These are phyloP conservation scores for Triops longicaudatus DNA, from an alignment of 1,140 invertebrate genomes.

Conservation along the genomic window DNA sequence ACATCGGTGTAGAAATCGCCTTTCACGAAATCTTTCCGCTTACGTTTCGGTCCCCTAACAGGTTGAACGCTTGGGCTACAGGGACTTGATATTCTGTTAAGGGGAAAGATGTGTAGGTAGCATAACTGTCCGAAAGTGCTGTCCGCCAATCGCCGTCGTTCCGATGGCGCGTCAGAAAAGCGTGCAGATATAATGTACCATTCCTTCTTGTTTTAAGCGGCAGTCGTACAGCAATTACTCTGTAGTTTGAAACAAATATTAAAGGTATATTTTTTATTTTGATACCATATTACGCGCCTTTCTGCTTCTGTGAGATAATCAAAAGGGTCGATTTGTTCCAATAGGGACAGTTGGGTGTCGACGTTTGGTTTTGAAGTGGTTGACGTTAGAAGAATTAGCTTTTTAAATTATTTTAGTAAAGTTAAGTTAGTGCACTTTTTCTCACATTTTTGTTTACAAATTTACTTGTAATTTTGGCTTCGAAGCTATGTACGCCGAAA, in stretches of 20 bases:
- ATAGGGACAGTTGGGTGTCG: slow-evolving; percentile 32
- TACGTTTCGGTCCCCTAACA: slow-evolving; percentile 49
- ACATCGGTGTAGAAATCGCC: slow-evolving; percentile 1
- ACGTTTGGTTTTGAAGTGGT: slow-evolving; percentile 35
- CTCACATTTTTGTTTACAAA: slow-evolving; percentile 48
- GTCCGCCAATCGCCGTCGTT: slow-evolving; percentile 40
- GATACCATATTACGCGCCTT: slow-evolving; percentile 20
- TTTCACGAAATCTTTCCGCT: neutral
- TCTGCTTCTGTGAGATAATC: slow-evolving; percentile 25
- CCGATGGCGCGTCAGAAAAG: slow-evolving; percentile 46
- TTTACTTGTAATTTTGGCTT: slow-evolving; percentile 48
- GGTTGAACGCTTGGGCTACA: slow-evolving; percentile 62
- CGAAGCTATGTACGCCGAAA: slow-evolving; percentile 37
- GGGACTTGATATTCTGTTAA: slow-evolving; percentile 62
- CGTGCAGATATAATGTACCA: slow-evolving; percentile 63
- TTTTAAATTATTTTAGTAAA: slow-evolving; percentile 36
- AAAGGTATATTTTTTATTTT: slow-evolving; percentile 22
- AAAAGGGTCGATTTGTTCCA: slow-evolving; percentile 21
- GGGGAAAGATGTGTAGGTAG: slow-evolving; percentile 48
- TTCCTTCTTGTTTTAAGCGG: slow-evolving; percentile 62
- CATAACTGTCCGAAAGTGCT: slow-evolving; percentile 44
- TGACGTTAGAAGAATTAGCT: slow-evolving; percentile 48
- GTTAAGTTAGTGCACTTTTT: slow-evolving; percentile 44
- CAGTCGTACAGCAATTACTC: slow-evolving; percentile 52
- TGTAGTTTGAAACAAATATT: slow-evolving; percentile 37